phyloP scores from a whole-genome alignment of 2,888 invertebrate species.

The Epicampocera succincta region DNA sequence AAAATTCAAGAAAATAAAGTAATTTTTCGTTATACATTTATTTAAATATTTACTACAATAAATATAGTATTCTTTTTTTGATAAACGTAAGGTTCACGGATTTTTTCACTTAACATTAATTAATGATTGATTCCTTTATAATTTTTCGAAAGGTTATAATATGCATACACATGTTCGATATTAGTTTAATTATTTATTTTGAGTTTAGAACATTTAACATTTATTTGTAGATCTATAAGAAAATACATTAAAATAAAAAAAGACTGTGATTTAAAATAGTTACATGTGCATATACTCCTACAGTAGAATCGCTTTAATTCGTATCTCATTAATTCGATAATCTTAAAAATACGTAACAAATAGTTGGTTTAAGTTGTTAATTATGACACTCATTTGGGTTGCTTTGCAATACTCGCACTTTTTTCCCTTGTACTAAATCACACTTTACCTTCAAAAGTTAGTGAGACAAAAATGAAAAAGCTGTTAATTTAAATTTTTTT shows the following conservation, averaged over 20 bases:
- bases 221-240: conserved; percentile 42
- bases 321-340: too few relatives aligned
- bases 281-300: too few relatives aligned
- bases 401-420: too few relatives aligned
- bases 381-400: too few relatives aligned
- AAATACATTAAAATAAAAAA: conserved; percentile 30
- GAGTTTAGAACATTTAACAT: conserved; percentile 63
- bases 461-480: too few relatives aligned
- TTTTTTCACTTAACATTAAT: conserved; percentile 52
- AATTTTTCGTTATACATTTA: conserved; percentile 22
- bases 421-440: too few relatives aligned
- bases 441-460: too few relatives aligned
- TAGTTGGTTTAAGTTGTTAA: too few relatives aligned
- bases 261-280: neutral
- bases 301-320: too few relatives aligned
- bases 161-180: conserved; percentile 27
- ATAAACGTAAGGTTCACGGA: conserved; percentile 7
- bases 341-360: neutral
- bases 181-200: conserved; percentile 5
- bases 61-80: conserved; percentile 23
- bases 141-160: conserved; percentile 11
- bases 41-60: conserved; percentile 8
- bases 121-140: conserved; percentile 52
- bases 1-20: conserved; percentile 66
- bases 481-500: too few relatives aligned